Percentiles rank a stretch among this genome's conserved stretches.
Evolutionary conservation across 2,797 vertebrate genomes (phyloP).

Genomic region (Phalloptychus januarius): DNA sequence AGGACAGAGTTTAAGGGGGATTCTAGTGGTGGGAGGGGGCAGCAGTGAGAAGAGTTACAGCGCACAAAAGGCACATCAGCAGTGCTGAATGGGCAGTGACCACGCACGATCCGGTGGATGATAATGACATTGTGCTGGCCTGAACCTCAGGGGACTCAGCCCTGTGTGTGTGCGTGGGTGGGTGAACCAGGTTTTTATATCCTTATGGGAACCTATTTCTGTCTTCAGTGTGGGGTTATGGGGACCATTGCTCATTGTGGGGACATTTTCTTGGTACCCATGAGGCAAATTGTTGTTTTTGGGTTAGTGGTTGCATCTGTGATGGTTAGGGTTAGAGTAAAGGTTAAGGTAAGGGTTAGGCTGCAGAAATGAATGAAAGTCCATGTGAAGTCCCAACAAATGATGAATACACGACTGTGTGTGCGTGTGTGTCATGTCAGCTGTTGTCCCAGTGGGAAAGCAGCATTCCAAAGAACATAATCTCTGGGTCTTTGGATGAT

Average conservation of each 20-base stretch:
- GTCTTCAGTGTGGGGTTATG: too few relatives aligned
- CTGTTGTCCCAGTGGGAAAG: conserved; percentile 57
- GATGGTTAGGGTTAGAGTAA: too few relatives aligned
- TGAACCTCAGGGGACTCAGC: conserved; percentile 64
- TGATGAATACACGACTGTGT: too few relatives aligned
- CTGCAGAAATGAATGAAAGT: too few relatives aligned
- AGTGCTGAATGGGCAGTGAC: conserved; percentile 74
- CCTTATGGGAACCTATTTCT: too few relatives aligned
- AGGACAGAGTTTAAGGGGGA: conserved; percentile 34
- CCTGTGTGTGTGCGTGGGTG: conserved; percentile 34
- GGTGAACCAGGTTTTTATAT: too few relatives aligned
- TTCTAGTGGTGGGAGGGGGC: conserved; percentile 16
- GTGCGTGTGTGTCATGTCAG: conserved; percentile 57
- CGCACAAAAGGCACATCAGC: conserved; percentile 77
- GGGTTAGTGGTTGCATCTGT: too few relatives aligned
- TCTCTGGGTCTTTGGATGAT: conserved; percentile 33
- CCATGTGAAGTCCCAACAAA: too few relatives aligned
- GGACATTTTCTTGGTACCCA: too few relatives aligned
- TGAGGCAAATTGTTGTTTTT: too few relatives aligned
- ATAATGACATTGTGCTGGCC: conserved; percentile 77
- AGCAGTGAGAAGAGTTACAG: conserved; percentile 75
- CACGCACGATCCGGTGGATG: conserved; percentile 76
- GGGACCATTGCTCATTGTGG: too few relatives aligned
- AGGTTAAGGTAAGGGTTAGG: too few relatives aligned
- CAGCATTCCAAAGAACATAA: conserved; percentile 38